Evolutionary conservation across 2,113 vertebrate species (phyloP).

Genomic region (Pedionomus torquatus): DNA sequence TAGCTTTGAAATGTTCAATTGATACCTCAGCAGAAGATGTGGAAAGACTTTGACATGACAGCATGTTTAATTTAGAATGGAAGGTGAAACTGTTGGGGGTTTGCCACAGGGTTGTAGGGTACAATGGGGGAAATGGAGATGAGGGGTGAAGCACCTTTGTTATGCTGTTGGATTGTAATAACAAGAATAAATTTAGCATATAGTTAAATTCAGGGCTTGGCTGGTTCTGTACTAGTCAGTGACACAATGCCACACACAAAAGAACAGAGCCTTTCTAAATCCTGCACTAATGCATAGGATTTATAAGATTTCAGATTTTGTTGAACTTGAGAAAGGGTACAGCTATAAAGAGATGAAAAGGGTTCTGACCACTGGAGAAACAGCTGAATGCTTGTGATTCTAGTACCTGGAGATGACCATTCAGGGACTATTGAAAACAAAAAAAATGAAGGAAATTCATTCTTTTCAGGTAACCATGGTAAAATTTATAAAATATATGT

Average conservation of each 20-base stretch:
- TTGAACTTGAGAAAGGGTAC: background rate
- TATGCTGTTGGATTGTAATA: background rate
- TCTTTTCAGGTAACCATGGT: background rate
- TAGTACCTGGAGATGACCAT: background rate
- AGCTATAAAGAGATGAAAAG: background rate
- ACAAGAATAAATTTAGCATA: constrained; percentile 47
- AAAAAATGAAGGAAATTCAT: background rate
- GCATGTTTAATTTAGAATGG: background rate
- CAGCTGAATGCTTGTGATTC: background rate
- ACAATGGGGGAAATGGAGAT: background rate
- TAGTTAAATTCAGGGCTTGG: background rate
- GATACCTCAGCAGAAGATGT: background rate
- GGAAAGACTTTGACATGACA: background rate
- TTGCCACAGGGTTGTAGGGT: background rate
- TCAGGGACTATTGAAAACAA: background rate
- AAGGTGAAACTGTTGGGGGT: background rate
- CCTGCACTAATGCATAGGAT: background rate
- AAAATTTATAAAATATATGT: background rate
- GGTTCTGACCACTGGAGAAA: background rate
- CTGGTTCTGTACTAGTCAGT: background rate
- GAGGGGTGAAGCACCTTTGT: background rate
- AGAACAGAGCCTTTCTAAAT: background rate
- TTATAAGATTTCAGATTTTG: background rate
- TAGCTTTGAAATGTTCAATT: background rate
- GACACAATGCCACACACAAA: background rate